Base-by-base conservation (phyloP, 2,797 vertebrate species). In the Microchirus variegatus region DNA sequence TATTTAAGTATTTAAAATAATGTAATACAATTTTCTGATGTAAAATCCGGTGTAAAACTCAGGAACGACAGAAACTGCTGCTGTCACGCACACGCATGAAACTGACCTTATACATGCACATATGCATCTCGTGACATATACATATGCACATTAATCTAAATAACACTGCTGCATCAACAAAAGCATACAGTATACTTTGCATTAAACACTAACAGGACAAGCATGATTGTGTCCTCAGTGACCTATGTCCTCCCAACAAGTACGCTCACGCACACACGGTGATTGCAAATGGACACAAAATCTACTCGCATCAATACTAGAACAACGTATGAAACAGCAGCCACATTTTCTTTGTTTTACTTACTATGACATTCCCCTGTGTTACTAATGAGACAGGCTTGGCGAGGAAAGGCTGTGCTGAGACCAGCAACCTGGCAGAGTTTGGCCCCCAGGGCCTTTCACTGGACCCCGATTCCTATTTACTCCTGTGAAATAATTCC, bases 351-450 rank as follows among this genome's bases (percentile, higher is more conserved):
- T 16, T n/a, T 12, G 31, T 53, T 36, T 38, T 38, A 7, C 51
- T 14, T 53, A 11, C 70, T 60, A 57, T 84, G 84, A 91, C 83
- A 87, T 87, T 84, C 80, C 62, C 51, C 78, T 56, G 80, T 52
- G 57, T 87, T 78, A 78, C 87, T 91, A 91, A 93, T 92, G 89
- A 91, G 90, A 90, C 86, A 75, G 73, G 78, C 70, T 59, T 66
- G 71, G 82, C 59, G 40, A 83, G 73, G 53, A 62, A 63, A 67
- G 64, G 48, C 74, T 59, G 60, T 66, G 81, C 80, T 81, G 83
- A 88, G 81, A 87, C 77, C 84, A 87, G 81, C 62, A 85, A 73
- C 73, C 82, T 86, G 85, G 86, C 80, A 88, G 82, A 75, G 59
- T 79, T 77, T 73, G 64, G 74, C 88, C 87, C 73, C 76, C 7